A percentile compares a stretch with the other conserved stretches of the same genome.
Evolutionary conservation across 2,888 invertebrate species (phyloP).

Genomic region (Drosophila melanocephala): DNA sequence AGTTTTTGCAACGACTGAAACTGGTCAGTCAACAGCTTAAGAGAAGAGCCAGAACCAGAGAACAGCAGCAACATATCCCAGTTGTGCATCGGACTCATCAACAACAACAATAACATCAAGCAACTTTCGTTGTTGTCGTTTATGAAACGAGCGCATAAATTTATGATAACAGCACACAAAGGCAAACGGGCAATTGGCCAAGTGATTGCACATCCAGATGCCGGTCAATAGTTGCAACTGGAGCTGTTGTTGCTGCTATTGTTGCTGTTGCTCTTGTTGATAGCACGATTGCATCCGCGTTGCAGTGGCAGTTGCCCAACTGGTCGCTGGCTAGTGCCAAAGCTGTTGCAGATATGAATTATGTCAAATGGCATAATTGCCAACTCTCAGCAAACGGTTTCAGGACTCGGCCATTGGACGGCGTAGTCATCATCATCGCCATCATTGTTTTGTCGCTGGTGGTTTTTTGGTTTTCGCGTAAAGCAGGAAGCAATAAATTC

Average conservation of each 20-base stretch:
- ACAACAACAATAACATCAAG: constrained; percentile 52
- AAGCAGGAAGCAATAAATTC: constrained; percentile 84
- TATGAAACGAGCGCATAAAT: constrained; percentile 79
- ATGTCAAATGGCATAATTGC: constrained; percentile 83
- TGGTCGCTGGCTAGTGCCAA: constrained; percentile 47
- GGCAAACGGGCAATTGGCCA: constrained; percentile 63
- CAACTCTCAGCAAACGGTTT: constrained; percentile 62
- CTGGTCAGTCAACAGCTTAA: constrained; percentile 60
- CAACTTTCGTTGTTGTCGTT: constrained; percentile 80
- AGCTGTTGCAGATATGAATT: constrained; percentile 77
- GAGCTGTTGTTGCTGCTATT: constrained; percentile 7
- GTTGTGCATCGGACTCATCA: constrained; percentile 46
- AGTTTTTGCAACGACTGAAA: constrained; percentile 23
- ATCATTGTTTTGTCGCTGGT: constrained; percentile 19
- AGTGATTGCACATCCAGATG: constrained; percentile 62
- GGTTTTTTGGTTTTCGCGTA: constrained; percentile 45
- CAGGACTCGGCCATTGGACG: constrained; percentile 29
- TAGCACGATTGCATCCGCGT: constrained; percentile 60
- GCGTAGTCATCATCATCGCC: constrained; percentile 30
- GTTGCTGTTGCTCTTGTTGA: constrained; percentile 25
- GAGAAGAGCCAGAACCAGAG: constrained; percentile 13
- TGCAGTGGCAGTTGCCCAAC: constrained; percentile 50
- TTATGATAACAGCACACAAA: constrained; percentile 78
- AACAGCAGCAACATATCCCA: constrained; percentile 43
- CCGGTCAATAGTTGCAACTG: constrained; percentile 19